These are phyloP conservation scores for Thamnophis sirtalis DNA, from an alignment of 2,113 vertebrate species.

Conservation along the genomic window DNA sequence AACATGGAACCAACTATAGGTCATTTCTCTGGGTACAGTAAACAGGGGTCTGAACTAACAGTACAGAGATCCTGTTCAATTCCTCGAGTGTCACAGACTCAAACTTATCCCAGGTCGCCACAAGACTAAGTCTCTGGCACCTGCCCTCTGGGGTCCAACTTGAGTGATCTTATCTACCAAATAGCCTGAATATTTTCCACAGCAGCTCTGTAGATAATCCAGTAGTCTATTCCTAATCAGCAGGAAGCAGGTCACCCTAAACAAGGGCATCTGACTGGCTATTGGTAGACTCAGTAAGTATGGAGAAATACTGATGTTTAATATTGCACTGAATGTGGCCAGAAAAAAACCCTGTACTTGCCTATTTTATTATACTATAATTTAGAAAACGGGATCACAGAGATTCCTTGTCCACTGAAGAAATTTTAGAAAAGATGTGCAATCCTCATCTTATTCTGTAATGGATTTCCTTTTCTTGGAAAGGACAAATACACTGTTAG, in stretches of 20 bases:
- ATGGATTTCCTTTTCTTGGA: not conserved
- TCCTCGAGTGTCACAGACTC: not conserved
- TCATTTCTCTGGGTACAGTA: not conserved
- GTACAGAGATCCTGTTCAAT: not conserved
- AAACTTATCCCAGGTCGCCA: not conserved
- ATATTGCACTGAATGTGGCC: not conserved
- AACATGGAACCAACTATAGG: not conserved
- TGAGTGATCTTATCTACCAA: not conserved
- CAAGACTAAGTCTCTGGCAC: not conserved
- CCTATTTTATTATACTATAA: not conserved
- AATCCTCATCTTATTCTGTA: not conserved
- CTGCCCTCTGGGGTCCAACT: not conserved
- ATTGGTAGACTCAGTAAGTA: not conserved
- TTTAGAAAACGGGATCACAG: not conserved
- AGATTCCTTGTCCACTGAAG: not conserved
- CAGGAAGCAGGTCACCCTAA: not conserved
- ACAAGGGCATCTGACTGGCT: not conserved
- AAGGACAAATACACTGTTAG: not conserved
- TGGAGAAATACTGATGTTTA: not conserved
- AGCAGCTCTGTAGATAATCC: not conserved
- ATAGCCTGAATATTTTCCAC: not conserved
- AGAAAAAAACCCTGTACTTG: not conserved
- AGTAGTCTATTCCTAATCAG: not conserved
- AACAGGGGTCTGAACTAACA: not conserved
- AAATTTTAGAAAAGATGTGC: not conserved